Conservation (phyloP, 1,140 invertebrate species). For the Drosophila quadrilineata region DNA sequence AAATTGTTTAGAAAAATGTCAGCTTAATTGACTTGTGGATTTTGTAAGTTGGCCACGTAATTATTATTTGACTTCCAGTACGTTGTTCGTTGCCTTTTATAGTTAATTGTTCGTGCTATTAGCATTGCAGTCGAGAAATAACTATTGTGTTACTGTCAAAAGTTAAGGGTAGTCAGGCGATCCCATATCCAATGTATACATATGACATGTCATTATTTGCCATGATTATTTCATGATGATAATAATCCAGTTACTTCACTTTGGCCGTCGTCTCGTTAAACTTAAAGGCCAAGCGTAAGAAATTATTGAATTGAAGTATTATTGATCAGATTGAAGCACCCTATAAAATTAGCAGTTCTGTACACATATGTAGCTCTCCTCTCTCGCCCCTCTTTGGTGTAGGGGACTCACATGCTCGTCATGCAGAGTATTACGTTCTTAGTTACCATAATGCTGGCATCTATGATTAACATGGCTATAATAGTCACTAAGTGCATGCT, state of each 20-base stretch:
- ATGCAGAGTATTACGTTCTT: slow-evolving; percentile 52
- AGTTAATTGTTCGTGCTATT: neutral
- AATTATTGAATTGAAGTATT: slow-evolving; percentile 1
- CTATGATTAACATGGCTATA: slow-evolving; percentile 71
- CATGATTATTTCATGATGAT: too few relatives aligned
- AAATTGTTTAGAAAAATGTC: neutral
- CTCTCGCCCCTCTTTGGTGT: neutral
- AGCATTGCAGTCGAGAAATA: neutral
- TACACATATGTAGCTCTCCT: neutral
- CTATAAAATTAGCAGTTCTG: neutral
- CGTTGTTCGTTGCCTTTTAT: neutral
- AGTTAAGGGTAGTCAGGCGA: neutral
- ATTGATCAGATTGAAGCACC: slow-evolving; percentile 27
- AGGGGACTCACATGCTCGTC: slow-evolving; percentile 25
- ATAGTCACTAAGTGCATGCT: slow-evolving; percentile 74
- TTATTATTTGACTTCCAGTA: neutral
- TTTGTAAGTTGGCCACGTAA: neutral
- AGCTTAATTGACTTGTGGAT: neutral
- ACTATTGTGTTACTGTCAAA: neutral
- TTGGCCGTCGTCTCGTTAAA: too few relatives aligned
- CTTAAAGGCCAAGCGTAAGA: neutral
- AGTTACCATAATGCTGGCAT: slow-evolving; percentile 59
- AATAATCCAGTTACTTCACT: too few relatives aligned
- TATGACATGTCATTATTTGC: too few relatives aligned
- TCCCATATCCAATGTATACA: too few relatives aligned